These are phyloP conservation scores for Nowickia ferox DNA, from an alignment of 2,888 invertebrate species.

Conservation along the genomic window DNA sequence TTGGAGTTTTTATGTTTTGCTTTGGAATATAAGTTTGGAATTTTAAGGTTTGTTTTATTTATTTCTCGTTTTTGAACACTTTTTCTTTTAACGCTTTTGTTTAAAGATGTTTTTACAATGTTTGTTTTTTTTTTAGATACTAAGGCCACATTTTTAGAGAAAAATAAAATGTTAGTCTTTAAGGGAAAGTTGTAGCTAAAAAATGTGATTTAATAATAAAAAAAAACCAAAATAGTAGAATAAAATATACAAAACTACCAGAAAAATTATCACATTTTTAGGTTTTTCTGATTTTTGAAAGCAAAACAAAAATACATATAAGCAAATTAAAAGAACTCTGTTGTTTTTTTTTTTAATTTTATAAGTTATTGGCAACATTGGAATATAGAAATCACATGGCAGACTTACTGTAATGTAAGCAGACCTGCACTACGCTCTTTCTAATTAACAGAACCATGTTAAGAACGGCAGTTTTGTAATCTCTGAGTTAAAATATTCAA, in stretches of 20 bases:
- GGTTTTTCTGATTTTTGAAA: background rate
- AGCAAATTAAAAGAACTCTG: background rate
- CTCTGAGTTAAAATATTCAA: too few relatives aligned
- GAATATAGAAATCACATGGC: too few relatives aligned
- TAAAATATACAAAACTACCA: slow-evolving; percentile 34
- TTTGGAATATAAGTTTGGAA: slow-evolving; percentile 42
- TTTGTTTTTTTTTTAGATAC: slow-evolving; percentile 59
- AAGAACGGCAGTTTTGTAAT: too few relatives aligned
- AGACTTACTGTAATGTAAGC: too few relatives aligned
- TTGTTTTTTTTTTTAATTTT: too few relatives aligned
- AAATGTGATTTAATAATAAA: background rate
- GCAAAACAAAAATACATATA: background rate
- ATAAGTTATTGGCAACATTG: too few relatives aligned
- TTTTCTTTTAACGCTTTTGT: slow-evolving; percentile 55
- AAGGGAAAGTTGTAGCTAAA: slow-evolving; percentile 12
- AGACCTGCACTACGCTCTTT: too few relatives aligned
- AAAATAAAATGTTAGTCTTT: slow-evolving; percentile 44
- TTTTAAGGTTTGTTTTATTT: slow-evolving; percentile 31
- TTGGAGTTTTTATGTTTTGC: slow-evolving; percentile 23
- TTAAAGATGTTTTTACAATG: slow-evolving; percentile 47
- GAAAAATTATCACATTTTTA: background rate
- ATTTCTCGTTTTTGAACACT: slow-evolving; percentile 63
- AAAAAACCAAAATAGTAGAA: background rate
- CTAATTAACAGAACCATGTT: too few relatives aligned
- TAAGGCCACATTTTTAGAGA: slow-evolving; percentile 73